Percentiles rank a stretch among this genome's conserved stretches.
These are phyloP conservation scores for Lepidochitona cinerea DNA, from an alignment of 2,888 invertebrate genomes.

Conservation along the genomic window DNA sequence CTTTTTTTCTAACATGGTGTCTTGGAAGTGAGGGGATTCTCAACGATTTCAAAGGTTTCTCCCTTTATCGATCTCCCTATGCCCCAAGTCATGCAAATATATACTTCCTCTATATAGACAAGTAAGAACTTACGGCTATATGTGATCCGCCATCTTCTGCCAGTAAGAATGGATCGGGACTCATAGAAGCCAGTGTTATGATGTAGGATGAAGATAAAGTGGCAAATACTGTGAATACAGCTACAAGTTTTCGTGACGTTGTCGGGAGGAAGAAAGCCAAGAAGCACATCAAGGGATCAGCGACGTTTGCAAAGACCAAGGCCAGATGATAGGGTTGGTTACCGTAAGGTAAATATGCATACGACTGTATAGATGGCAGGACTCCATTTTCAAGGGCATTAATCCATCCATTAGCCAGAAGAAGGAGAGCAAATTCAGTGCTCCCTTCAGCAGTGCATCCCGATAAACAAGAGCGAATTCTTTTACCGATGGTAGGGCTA, in stretches of 20 bases:
- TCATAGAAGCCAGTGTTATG: constrained; percentile 80
- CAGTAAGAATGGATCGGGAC: constrained; percentile 80
- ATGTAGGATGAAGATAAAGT: constrained; percentile 78
- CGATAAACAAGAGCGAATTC: not conserved
- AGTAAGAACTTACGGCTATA: constrained; percentile 77
- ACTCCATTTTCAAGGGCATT: constrained; percentile 84
- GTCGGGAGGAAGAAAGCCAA: constrained; percentile 73
- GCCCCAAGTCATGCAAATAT: too few relatives aligned
- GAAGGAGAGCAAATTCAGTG: constrained; percentile 45
- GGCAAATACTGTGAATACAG: constrained; percentile 64
- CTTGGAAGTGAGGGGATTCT: too few relatives aligned
- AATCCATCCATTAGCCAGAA: constrained; percentile 72
- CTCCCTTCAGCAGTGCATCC: not conserved
- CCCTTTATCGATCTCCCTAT: too few relatives aligned
- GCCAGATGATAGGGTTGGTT: constrained; percentile 82
- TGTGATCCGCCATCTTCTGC: constrained; percentile 75
- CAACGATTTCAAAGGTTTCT: constrained; percentile 73
- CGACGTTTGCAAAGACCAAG: constrained; percentile 82
- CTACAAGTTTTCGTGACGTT: constrained; percentile 37
- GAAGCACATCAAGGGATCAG: constrained; percentile 84
- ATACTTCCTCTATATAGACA: too few relatives aligned
- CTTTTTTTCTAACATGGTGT: too few relatives aligned
- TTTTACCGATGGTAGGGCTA: not conserved
- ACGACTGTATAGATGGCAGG: constrained; percentile 85
- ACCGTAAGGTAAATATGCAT: constrained; percentile 87